phyloP scores from a whole-genome alignment of 2,797 vertebrate genomes.

The Sebastes steindachneri region DNA sequence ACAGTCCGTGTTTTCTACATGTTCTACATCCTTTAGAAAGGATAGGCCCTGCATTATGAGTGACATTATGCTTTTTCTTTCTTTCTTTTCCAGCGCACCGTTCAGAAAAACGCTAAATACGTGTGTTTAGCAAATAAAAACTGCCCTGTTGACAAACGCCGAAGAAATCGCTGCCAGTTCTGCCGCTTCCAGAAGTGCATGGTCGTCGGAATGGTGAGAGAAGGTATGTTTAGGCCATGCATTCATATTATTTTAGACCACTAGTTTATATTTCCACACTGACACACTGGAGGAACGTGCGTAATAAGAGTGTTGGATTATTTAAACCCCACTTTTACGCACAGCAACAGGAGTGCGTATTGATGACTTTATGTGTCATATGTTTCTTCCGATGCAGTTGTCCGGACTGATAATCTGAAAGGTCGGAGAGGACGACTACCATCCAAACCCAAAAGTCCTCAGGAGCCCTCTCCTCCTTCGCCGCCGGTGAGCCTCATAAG shows the following conservation, averaged over 20 bases:
- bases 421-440: constrained; percentile 97
- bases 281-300: background rate
- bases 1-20: background rate
- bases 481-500: constrained; percentile 98
- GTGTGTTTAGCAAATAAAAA: constrained; percentile 99
- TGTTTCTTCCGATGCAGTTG: constrained; percentile 83
- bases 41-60: constrained; percentile 14
- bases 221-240: constrained; percentile 86
- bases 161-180: constrained; percentile 98
- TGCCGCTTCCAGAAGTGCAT: constrained; percentile 99
- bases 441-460: constrained; percentile 98
- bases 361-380: background rate
- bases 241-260: background rate
- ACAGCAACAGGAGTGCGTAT: background rate
- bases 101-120: constrained; percentile 99
- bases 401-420: constrained; percentile 97
- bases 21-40: background rate
- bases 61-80: constrained; percentile 35
- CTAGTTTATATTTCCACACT: background rate
- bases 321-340: constrained; percentile 3
- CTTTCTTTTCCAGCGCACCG: constrained; percentile 89
- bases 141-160: constrained; percentile 97
- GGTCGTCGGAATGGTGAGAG: constrained; percentile 98
- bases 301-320: background rate
- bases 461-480: constrained; percentile 95